phyloP scores from a whole-genome alignment of 2,113 vertebrate genomes.

The Ciconia boyciana region DNA sequence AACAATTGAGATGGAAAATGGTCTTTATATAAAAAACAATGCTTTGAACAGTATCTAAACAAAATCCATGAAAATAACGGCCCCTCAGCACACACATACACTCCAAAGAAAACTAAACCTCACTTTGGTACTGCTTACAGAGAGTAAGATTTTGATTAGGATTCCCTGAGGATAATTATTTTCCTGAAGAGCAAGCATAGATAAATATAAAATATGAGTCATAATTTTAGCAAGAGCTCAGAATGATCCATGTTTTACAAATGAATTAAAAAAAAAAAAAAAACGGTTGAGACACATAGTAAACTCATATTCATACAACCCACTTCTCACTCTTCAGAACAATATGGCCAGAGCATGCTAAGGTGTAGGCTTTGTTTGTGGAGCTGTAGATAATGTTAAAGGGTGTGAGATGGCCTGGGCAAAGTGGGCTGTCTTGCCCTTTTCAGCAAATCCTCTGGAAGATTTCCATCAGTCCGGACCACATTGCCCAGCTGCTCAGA shows the following conservation, averaged over 20 bases:
- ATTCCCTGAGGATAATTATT: not conserved
- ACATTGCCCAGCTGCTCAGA: not conserved
- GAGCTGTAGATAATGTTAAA: not conserved
- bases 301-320: not conserved
- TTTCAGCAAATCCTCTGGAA: not conserved
- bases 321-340: not conserved
- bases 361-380: not conserved
- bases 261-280: not conserved
- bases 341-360: not conserved
- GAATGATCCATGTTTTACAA: not conserved
- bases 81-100: not conserved
- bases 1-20: not conserved
- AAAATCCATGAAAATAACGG: not conserved
- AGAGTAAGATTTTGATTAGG: not conserved
- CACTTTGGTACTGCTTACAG: not conserved
- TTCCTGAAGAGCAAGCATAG: not conserved
- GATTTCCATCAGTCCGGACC: accelerated
- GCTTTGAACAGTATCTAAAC: not conserved
- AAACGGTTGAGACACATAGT: not conserved
- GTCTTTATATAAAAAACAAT: not conserved
- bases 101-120: not conserved
- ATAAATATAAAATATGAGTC: not conserved
- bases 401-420: not conserved
- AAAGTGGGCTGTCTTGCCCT: not conserved
- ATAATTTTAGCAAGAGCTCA: not conserved